A percentile compares a stretch with the other conserved stretches of the same genome.
Evolutionary conservation across 1,140 invertebrate species (phyloP).

Genomic region (Diabrotica virgifera): DNA sequence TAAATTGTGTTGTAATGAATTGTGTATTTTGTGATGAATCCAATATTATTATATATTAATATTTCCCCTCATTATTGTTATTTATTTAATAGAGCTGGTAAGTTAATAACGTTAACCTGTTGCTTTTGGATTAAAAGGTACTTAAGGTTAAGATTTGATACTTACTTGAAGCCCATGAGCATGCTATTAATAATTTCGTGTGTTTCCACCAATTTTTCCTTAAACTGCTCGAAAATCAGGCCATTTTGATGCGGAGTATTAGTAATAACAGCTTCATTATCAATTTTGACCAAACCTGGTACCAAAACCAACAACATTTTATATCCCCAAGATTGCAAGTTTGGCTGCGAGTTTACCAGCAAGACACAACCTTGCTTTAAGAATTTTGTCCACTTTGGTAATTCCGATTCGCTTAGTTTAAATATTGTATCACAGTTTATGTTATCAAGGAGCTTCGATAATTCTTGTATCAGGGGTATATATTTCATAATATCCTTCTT

Average conservation of each 20-base stretch:
- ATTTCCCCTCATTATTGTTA: too few species aligned
- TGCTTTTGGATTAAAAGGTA: too few species aligned
- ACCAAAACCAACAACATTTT: conserved; percentile 47
- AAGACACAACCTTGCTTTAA: conserved; percentile 36
- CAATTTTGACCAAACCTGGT: conserved; percentile 48
- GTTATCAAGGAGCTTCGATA: conserved; percentile 43
- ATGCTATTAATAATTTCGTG: conserved; percentile 55
- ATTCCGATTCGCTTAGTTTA: conserved; percentile 29
- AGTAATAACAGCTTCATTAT: conserved; percentile 48
- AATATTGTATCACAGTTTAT: conserved; percentile 43
- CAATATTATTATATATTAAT: too few species aligned
- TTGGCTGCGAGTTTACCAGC: conserved; percentile 41
- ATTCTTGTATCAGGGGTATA: conserved; percentile 44
- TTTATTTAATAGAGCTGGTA: too few species aligned
- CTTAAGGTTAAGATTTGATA: too few species aligned
- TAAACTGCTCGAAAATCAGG: conserved; percentile 54
- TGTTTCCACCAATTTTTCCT: conserved; percentile 51
- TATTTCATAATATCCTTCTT: conserved; percentile 20
- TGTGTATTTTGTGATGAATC: too few species aligned
- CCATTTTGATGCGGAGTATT: conserved; percentile 41
- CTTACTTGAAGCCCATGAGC: conserved; percentile 57
- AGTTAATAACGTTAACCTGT: too few species aligned
- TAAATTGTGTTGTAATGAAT: too few species aligned
- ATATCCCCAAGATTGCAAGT: conserved; percentile 53
- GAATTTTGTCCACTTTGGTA: conserved; percentile 43